Base-by-base conservation (phyloP, 2,888 invertebrate species). In the Carcina quercana region DNA sequence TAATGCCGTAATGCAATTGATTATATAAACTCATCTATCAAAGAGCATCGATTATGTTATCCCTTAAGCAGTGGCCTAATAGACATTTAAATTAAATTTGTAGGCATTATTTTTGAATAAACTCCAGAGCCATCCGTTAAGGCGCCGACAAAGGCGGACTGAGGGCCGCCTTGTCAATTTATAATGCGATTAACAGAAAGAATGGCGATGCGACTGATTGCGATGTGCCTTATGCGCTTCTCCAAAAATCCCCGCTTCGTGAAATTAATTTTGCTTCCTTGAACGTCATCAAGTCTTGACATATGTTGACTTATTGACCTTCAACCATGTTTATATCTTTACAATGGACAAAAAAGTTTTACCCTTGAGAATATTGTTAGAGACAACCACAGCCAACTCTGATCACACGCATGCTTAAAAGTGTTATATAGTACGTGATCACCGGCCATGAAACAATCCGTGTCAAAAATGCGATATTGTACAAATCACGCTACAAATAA, bases 121-220 rank as follows among this genome's bases (percentile, higher is more conserved):
- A 67, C 61, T 62, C 48, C 55, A 56, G 48, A 55, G 60, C 55
- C 60, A 64, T 70, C 63, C 49, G 58, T 73, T 69, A 62, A 41
- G 58, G 61, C 31, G 65, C 80, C 78, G 79, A 79, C 79, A 80
- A 80, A 79, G 78, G 61, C 47, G 46, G 50, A 48, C 46, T 63
- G 56, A 52, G 54, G 65, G 66, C 67, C 69, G 68, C 68, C 58
- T 53, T 50, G 63, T 72, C 78, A 75, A 76, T 80, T 80, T 78
- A 79, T 79, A 80, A 80, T 68, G 70, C 75, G 76, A 80, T 80
- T 78, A 76, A 68, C 67, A 66, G 59, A 76, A 76, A 73, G 70
- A 72, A 74, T 69, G 67, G 72, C 72, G 61, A 73, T 57, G 56
- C 58, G 57, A 67, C 67, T 67, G 71, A 75, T 76, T 67, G 72